Percentiles rank a stretch among this genome's conserved stretches.
These are phyloP conservation scores for Pediacus dermestoides DNA, from an alignment of 2,888 invertebrate genomes.

Conservation along the genomic window DNA sequence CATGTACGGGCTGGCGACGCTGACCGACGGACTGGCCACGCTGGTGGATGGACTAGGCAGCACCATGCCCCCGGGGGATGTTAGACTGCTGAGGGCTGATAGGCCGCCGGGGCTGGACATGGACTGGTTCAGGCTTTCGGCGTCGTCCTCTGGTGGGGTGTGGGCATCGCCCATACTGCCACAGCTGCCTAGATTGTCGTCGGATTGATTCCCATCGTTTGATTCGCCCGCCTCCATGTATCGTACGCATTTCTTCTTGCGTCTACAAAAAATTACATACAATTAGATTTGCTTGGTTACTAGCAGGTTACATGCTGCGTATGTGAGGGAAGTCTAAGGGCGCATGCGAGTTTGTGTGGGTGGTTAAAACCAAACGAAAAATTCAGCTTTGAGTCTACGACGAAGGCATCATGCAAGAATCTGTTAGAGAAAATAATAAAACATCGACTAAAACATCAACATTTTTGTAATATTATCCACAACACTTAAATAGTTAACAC, in stretches of 20 bases:
- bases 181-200: conserved; percentile 75
- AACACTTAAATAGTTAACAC: too few relatives aligned
- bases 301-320: too few relatives aligned
- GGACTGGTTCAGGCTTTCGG: conserved; percentile 61
- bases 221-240: conserved; percentile 82
- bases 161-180: conserved; percentile 73
- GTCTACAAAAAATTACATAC: conserved; percentile 75
- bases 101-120: conserved; percentile 61
- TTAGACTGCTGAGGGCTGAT: conserved; percentile 65
- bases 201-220: conserved; percentile 61
- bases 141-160: conserved; percentile 65
- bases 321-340: too few relatives aligned
- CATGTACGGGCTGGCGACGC: conserved; percentile 60
- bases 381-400: too few relatives aligned
- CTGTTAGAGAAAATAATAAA: too few relatives aligned
- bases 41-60: conserved; percentile 77
- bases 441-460: too few relatives aligned
- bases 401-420: too few relatives aligned
- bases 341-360: too few relatives aligned
- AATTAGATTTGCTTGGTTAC: too few relatives aligned
- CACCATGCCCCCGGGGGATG: conserved; percentile 64
- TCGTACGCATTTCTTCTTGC: conserved; percentile 96
- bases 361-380: too few relatives aligned
- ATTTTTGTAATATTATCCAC: too few relatives aligned
- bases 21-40: conserved; percentile 61